Conservation (phyloP, 2,888 invertebrate genomes). For the Nomada flava region DNA sequence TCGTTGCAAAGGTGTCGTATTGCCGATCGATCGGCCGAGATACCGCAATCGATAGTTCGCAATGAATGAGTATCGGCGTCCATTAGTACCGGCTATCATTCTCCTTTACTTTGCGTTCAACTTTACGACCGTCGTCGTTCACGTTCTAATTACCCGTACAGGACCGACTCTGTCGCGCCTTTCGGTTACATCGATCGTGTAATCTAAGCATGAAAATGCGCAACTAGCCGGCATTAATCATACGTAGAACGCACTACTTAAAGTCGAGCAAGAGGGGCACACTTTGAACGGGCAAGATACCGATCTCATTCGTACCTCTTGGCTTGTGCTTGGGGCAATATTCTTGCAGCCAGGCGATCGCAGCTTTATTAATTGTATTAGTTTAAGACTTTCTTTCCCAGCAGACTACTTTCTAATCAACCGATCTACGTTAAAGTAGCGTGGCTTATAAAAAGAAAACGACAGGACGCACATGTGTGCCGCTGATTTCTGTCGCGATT, state of each 20-base stretch:
- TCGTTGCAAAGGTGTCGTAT: constrained; percentile 53
- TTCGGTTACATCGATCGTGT: constrained; percentile 12
- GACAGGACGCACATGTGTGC: background rate
- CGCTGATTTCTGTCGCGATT: constrained; percentile 1
- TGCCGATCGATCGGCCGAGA: constrained; percentile 53
- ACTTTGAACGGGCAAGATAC: background rate
- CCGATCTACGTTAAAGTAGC: background rate
- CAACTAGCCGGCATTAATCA: constrained; percentile 10
- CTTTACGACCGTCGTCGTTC: constrained; percentile 42
- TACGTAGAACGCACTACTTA: background rate
- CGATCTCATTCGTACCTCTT: background rate
- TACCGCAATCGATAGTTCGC: constrained; percentile 10
- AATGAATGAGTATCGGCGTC: constrained; percentile 46
- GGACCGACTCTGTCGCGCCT: constrained; percentile 7
- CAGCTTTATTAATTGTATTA: background rate
- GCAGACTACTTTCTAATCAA: background rate
- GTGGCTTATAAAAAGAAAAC: background rate
- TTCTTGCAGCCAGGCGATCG: no score
- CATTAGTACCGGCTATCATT: constrained; percentile 24
- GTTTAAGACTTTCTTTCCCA: no score
- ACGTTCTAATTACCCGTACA: constrained; percentile 38
- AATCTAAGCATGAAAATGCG: constrained; percentile 11
- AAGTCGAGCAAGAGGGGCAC: background rate
- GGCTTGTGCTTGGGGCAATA: no score
- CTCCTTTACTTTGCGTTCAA: constrained; percentile 1